Evolutionary conservation across 2,113 vertebrate species (phyloP).

Genomic region (Centropus bengalensis): DNA sequence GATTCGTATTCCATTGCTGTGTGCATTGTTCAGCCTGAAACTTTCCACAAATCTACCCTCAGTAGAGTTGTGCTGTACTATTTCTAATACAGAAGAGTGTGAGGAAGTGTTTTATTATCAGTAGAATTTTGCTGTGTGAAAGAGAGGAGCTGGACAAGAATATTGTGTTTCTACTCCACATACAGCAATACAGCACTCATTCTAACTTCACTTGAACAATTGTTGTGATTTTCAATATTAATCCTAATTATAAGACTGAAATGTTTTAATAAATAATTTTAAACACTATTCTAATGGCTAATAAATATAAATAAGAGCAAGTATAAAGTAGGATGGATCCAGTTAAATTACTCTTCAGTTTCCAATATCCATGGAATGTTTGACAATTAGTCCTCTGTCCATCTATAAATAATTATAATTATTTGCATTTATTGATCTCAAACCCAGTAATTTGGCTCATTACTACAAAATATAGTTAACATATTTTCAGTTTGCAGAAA

Average conservation of each 20-base stretch:
- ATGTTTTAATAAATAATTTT: conserved; percentile 46
- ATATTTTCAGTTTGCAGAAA: conserved; percentile 35
- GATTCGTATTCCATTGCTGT: too few species aligned
- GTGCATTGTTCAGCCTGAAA: too few species aligned
- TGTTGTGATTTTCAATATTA: conserved; percentile 26
- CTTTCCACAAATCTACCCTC: too few species aligned
- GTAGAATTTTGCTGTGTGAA: too few species aligned
- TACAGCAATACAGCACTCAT: not conserved
- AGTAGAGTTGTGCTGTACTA: too few species aligned
- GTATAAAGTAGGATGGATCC: not conserved
- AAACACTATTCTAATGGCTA: not conserved
- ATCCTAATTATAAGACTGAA: conserved; percentile 46
- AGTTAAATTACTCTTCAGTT: conserved; percentile 26
- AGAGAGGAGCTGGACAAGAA: too few species aligned
- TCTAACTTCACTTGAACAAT: not conserved
- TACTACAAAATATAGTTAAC: conserved; percentile 52
- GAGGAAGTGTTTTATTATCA: too few species aligned
- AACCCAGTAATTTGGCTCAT: conserved; percentile 60
- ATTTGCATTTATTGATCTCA: conserved; percentile 64
- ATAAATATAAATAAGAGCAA: conserved; percentile 27
- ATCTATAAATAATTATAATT: conserved; percentile 71
- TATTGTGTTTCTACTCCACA: not conserved
- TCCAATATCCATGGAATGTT: conserved; percentile 28
- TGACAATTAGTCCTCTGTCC: conserved; percentile 53
- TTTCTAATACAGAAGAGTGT: too few species aligned